phyloP scores from a whole-genome alignment of 2,113 vertebrate species.

The Brevimyrus niger region DNA sequence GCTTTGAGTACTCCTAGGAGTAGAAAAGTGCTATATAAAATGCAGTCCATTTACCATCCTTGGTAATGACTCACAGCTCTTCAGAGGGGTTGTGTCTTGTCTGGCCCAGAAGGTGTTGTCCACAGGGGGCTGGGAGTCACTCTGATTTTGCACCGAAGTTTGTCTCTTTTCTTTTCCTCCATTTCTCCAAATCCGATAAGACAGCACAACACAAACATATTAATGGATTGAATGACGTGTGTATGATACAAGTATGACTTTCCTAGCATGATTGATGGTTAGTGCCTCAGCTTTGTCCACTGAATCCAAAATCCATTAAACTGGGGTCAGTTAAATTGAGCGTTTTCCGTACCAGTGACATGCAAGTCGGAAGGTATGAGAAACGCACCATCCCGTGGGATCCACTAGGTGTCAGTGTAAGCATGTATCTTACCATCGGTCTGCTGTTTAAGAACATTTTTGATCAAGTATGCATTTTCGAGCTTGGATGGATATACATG shows the following conservation, averaged over 20 bases:
- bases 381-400: background rate
- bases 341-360: background rate
- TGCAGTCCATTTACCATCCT: too few relatives aligned
- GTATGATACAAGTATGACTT: background rate
- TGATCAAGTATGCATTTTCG: background rate
- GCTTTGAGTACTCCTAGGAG: too few relatives aligned
- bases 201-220: background rate
- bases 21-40: too few relatives aligned
- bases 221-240: background rate
- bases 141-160: background rate
- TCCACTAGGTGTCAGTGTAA: slow-evolving; percentile 12
- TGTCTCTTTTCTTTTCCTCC: background rate
- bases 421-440: background rate
- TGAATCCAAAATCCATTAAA: background rate
- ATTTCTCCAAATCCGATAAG: background rate
- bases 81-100: background rate
- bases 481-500: background rate
- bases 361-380: background rate
- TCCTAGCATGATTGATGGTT: background rate
- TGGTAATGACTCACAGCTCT: background rate
- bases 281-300: background rate
- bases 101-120: background rate
- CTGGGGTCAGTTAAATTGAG: background rate
- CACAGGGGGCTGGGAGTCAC: background rate
- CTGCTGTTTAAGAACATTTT: background rate